Evolutionary conservation across 2,113 vertebrate species (phyloP).

Genomic region (Chiloscyllium plagiosum): DNA sequence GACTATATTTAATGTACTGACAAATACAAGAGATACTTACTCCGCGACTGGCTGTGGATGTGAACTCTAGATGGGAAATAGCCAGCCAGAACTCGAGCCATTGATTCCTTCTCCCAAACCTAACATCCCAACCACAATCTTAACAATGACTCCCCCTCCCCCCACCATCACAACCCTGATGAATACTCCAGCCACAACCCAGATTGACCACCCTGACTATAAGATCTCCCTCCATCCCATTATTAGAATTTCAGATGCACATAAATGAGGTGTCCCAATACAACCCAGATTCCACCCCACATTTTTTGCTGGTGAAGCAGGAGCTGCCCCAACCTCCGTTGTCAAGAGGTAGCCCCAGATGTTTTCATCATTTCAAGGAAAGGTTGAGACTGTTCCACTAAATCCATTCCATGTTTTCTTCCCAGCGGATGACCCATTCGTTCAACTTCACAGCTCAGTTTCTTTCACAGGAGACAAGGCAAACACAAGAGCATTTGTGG

Average conservation of each 20-base stretch:
- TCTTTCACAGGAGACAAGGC: conserved; percentile 16
- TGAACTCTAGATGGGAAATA: not conserved
- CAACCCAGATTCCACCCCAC: not conserved
- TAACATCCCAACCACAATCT: not conserved
- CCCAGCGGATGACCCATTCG: not conserved
- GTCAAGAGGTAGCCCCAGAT: not conserved
- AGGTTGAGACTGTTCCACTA: too few species aligned
- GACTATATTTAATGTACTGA: too few species aligned
- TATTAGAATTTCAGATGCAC: not conserved
- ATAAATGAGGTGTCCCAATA: not conserved
- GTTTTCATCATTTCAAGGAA: not conserved
- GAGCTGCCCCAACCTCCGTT: not conserved
- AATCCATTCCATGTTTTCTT: conserved; percentile 11
- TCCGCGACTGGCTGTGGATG: not conserved
- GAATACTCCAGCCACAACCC: too few species aligned
- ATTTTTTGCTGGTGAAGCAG: not conserved
- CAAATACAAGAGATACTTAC: not conserved
- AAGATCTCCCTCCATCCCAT: too few species aligned
- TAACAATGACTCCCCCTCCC: too few species aligned
- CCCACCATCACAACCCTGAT: too few species aligned
- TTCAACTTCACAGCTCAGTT: conserved; percentile 17
- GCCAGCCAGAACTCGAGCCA: not conserved
- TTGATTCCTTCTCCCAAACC: not conserved
- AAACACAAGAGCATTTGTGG: not conserved
- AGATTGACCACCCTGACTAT: too few species aligned